phyloP scores from a whole-genome alignment of 2,797 vertebrate genomes.

The Cercopithecus hamlyni region DNA sequence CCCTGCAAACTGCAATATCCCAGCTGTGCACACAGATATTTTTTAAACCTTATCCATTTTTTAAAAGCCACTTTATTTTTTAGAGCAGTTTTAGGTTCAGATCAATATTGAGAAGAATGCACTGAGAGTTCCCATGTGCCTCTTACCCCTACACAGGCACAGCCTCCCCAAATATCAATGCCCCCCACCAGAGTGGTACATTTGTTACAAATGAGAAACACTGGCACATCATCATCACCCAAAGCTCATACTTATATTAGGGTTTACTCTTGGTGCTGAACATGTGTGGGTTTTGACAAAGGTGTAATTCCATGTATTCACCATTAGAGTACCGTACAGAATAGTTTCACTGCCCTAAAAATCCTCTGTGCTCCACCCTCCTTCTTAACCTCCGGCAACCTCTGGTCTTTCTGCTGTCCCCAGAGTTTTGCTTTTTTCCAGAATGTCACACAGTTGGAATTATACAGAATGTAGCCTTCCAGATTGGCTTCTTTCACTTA shows the following conservation, averaged over 20 bases:
- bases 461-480: background rate
- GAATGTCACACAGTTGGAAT: too few relatives aligned
- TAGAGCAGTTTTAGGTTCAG: background rate
- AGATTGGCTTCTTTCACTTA: background rate
- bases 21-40: background rate
- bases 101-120: background rate
- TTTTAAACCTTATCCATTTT: background rate
- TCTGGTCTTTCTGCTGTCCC: background rate
- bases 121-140: background rate
- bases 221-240: background rate
- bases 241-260: background rate
- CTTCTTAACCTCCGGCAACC: background rate
- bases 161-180: too few relatives aligned
- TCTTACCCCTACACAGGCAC: rapidly evolving
- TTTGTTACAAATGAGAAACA: background rate
- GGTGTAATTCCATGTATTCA: background rate
- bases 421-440: background rate
- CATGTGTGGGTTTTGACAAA: background rate
- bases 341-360: background rate
- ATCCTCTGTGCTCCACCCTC: background rate
- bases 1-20: background rate
- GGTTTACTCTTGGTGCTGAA: background rate
- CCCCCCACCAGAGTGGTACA: background rate
- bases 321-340: too few relatives aligned
- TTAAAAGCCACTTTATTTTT: background rate